Evolutionary conservation across 1,140 invertebrate genomes (phyloP), one percentile per base, ranked within the genome.

Genomic region (Caenorhabditis remanei): DNA sequence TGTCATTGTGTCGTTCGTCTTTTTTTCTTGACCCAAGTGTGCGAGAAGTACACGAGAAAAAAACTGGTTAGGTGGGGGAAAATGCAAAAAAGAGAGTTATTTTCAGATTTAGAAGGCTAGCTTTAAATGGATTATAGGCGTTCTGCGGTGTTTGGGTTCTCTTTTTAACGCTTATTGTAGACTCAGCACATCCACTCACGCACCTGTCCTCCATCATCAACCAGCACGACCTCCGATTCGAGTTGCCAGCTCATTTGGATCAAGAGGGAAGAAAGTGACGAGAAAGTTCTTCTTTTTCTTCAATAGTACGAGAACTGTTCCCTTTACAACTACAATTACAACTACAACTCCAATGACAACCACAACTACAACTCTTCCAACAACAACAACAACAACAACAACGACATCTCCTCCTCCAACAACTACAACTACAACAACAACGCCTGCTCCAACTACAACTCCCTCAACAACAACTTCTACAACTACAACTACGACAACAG

Each of bases 131-230:
- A n/a, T 19, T 16, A 21, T 58, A 32, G 32, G 11, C n/a, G 11
- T 32, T 3, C 32, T 21, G 55, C 6, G 14, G 19, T 58, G 55
- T 40, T 19, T 63, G 19, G 61, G 61, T 19, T 32, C 21, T 58
- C n/a, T 79, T 50, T 32, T 5, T 79, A 79, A 79, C 71, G 71
- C 71, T 79, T 79, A 43, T 79, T 79, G 71, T 79, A 79, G 71
- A 79, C n/a, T 53, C 46, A 79, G 71, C 71, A 79, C 43, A 14
- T 53, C 46, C 43, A 79, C 71, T 50, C 71, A 79, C 46, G 16
- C 71, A 43, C 71, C 71, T 21, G 11, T 50, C 46, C 19, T 79
- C 32, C 32, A 32, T 79, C 46, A 50, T 53, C 43, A 79, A 50
- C 0, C 71, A 16, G 71, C 71, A 79, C 71, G 71, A 2, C 71